phyloP scores from a whole-genome alignment of 2,888 invertebrate species.

The Caenorhabditis japonica region DNA sequence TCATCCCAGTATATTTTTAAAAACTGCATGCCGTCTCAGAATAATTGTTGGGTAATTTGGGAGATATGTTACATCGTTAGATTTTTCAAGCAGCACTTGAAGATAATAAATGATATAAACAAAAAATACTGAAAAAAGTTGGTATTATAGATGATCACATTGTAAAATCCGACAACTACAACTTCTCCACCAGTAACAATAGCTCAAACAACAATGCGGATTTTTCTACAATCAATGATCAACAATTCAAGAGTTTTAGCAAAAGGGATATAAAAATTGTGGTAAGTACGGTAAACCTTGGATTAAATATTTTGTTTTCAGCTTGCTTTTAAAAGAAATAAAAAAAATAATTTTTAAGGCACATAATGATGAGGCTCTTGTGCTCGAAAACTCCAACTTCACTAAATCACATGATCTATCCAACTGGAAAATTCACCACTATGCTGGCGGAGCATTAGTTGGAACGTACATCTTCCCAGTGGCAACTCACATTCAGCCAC shows the following conservation, averaged over 20 bases:
- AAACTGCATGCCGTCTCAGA: not conserved
- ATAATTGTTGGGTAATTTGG: too few species aligned
- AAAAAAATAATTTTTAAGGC: conserved; percentile 14
- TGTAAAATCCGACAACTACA: not conserved
- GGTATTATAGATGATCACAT: conserved; percentile 6
- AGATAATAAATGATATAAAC: too few species aligned
- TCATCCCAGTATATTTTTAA: not conserved
- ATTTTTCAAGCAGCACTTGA: too few species aligned
- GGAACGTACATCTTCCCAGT: conserved; percentile 44
- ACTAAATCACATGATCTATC: conserved; percentile 30
- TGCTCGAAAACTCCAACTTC: conserved; percentile 24
- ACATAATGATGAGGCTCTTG: conserved; percentile 23
- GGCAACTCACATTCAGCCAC: conserved; percentile 41
- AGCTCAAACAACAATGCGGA: not conserved
- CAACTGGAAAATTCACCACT: conserved; percentile 49
- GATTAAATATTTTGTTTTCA: not conserved
- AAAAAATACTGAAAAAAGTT: too few species aligned
- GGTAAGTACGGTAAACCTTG: conserved; percentile 1
- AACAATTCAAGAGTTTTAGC: conserved; percentile 26
- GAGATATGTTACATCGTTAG: conserved; percentile 3
- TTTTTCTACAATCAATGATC: conserved; percentile 12
- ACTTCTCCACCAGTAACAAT: too few species aligned
- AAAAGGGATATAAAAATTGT: conserved; percentile 30
- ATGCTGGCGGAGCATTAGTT: conserved; percentile 2
- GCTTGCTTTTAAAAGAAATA: too few species aligned